Conservation (phyloP, 1,140 invertebrate species). For the Mesaphorura yosii region DNA sequence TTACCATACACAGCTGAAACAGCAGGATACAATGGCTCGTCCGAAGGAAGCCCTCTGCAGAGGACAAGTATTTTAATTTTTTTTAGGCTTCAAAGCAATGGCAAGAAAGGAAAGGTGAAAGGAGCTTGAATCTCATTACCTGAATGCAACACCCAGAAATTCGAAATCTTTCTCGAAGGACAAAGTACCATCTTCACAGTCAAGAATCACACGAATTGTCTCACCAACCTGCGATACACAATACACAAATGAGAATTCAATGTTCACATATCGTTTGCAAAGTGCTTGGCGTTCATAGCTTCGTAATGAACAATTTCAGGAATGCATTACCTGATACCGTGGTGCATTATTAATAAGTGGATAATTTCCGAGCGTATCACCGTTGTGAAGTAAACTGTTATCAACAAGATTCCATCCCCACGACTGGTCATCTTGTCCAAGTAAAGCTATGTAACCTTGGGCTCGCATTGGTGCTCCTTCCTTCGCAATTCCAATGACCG, state of each 20-base stretch:
- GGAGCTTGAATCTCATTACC: too few species aligned
- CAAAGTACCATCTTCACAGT: slow-evolving; percentile 92
- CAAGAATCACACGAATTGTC: slow-evolving; percentile 88
- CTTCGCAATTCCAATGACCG: slow-evolving; percentile 88
- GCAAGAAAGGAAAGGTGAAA: too few species aligned
- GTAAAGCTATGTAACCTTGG: slow-evolving; percentile 65
- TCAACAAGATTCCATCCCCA: slow-evolving; percentile 99
- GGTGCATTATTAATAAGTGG: slow-evolving; percentile 92
- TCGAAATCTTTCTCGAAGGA: slow-evolving; percentile 98
- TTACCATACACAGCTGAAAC: slow-evolving; percentile 98
- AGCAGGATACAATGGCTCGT: slow-evolving; percentile 81
- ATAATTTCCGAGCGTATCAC: slow-evolving; percentile 88
- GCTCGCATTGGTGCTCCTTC: slow-evolving; percentile 60
- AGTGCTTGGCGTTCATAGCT: too few species aligned
- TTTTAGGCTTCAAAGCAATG: too few species aligned
- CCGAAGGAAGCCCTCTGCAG: slow-evolving; percentile 84
- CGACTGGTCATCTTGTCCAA: slow-evolving; percentile 91
- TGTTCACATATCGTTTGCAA: too few species aligned
- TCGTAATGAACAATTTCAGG: too few species aligned
- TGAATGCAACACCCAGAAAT: slow-evolving; percentile 94
- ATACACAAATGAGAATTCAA: slow-evolving; percentile 18
- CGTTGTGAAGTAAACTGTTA: slow-evolving; percentile 93
- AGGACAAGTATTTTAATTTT: too few species aligned
- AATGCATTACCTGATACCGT: slow-evolving; percentile 98
- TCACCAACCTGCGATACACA: slow-evolving; percentile 82